These are phyloP conservation scores for Drosophila eohydei DNA, from an alignment of 2,888 invertebrate genomes.

Conservation along the genomic window DNA sequence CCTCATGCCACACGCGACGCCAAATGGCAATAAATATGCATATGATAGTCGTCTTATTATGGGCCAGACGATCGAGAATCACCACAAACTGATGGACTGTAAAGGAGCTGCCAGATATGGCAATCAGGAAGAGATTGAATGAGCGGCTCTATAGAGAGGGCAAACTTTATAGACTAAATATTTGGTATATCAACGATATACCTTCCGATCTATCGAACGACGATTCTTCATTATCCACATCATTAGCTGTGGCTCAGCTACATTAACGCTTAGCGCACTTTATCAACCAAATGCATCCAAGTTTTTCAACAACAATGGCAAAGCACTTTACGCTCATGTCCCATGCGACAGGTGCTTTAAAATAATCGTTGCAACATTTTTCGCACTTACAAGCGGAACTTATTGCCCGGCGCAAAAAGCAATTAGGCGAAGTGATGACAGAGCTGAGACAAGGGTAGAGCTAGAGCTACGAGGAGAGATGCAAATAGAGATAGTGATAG, in stretches of 20 bases:
- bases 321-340: conserved; percentile 25
- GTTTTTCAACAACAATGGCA: conserved; percentile 24
- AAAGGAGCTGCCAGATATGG: neutral
- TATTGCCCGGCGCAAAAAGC: neutral
- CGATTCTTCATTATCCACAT: neutral
- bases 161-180: neutral
- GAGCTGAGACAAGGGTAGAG: neutral
- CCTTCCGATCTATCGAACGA: neutral
- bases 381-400: conserved; percentile 2
- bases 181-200: neutral
- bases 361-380: conserved; percentile 30
- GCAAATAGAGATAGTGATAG: neutral
- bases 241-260: neutral
- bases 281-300: conserved; percentile 40
- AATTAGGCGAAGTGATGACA: neutral
- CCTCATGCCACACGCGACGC: conserved; percentile 58
- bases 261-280: conserved; percentile 11
- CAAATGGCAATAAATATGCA: conserved; percentile 32
- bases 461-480: neutral
- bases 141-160: neutral
- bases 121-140: conserved; percentile 12
- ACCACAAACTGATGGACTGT: neutral
- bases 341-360: conserved; percentile 24
- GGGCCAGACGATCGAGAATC: neutral
- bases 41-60: conserved; percentile 5